Percentiles rank a stretch among this genome's conserved stretches.
Conservation (phyloP, 2,113 vertebrate genomes). For the Herpetotheres cachinnans region DNA sequence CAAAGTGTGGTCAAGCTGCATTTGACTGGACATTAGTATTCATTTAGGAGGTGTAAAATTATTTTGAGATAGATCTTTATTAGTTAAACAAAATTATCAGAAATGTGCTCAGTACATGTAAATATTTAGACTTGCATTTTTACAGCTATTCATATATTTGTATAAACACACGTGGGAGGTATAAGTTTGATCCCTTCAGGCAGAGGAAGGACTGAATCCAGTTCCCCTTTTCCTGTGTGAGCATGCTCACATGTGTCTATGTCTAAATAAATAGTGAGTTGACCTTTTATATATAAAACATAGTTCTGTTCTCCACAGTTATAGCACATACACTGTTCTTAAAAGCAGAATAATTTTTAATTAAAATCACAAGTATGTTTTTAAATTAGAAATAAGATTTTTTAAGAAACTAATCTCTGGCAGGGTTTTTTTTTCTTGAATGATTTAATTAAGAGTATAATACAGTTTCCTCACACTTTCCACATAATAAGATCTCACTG, state of each 20-base stretch:
- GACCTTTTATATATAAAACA: background rate
- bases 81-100: conserved; percentile 15
- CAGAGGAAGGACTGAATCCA: background rate
- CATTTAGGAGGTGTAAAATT: background rate
- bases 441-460: background rate
- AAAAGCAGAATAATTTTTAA: background rate
- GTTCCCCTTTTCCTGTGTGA: background rate
- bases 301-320: background rate
- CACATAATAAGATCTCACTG: background rate
- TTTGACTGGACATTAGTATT: background rate
- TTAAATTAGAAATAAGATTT: background rate
- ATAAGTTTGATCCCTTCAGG: background rate
- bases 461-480: background rate
- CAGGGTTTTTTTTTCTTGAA: background rate
- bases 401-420: background rate
- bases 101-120: background rate
- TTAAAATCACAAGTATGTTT: background rate
- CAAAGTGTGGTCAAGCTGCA: background rate
- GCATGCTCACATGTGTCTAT: accelerated
- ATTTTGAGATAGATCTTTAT: background rate
- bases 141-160: background rate
- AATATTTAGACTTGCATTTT: conserved; percentile 1
- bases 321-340: background rate
- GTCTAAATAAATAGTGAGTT: background rate
- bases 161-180: background rate